Evolutionary conservation across 2,888 invertebrate species (phyloP), one percentile per base, ranked within the genome.

Genomic region (Trissolcus japonicus): DNA sequence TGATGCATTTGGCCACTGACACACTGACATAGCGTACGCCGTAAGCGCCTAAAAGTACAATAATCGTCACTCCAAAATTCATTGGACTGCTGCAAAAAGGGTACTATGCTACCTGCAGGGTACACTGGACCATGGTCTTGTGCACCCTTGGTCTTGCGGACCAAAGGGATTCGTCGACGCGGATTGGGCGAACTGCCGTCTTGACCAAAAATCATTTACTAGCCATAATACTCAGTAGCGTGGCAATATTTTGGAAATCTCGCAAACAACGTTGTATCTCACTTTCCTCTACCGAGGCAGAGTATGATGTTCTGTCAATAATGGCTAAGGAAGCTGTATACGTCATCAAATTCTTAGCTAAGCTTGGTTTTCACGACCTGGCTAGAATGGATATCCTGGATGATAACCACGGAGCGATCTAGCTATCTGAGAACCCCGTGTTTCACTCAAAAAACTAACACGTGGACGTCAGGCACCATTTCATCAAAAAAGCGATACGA

Each of bases 131-230:
- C 4, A 16, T 1, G 57, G 41, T 3, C 19, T 57, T 1, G 4
- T 4, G 0, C 43, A 17, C n/a, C n/a, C n/a, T n/a, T n/a, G n/a
- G n/a, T n/a, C n/a, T n/a, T n/a, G n/a, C 13, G 6, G 13, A 0
- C 13, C 1, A 1, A 43, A 29, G 6, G 14, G 1, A 2, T 57
- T 7, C 11, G 35, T 35, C 16, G 43, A 57, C 21, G 41, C 57
- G 3, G 57, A 57, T 43, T 57, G 57, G 57, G 57, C 19, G 4
- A 57, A 41, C 13, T 57, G 57, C n/a, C 6, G 11, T 6, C 13
- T 43, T 0, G 57, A 57, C 3, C 9, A 41, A 6, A n/a, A 17
- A 11, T 57, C 57, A 19, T 43, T 29, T 9, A 43, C 4, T 21
- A 2, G 21, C 21, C 4, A 4, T 21, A 4, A 4, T 21, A 21